Percentiles rank a stretch among this genome's conserved stretches.
phyloP scores from a whole-genome alignment of 1,140 invertebrate genomes.

The Macrobrachium nipponense region DNA sequence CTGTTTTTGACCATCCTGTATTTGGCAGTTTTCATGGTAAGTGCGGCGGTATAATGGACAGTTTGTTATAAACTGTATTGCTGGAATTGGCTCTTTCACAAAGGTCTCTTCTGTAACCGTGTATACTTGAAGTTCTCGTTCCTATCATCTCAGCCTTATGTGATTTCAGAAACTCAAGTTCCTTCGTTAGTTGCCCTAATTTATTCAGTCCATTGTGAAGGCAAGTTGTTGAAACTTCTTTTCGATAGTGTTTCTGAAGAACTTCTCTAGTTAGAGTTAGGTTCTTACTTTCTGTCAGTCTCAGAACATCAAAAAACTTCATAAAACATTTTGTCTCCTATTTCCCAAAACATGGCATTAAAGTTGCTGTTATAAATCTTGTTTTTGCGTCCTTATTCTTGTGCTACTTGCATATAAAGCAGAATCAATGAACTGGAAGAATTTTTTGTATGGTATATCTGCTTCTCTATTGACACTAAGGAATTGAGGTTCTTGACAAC shows the following conservation, averaged over 20 bases:
- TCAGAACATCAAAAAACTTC: neutral
- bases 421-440: slow-evolving; percentile 27
- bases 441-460: slow-evolving; percentile 6
- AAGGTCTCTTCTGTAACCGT: neutral
- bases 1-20: no score
- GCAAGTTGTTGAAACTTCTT: no score
- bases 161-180: neutral
- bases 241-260: neutral
- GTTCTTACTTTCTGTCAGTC: slow-evolving; percentile 1
- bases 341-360: neutral
- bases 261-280: slow-evolving; percentile 15
- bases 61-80: no score
- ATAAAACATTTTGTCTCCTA: neutral
- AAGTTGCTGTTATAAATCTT: neutral
- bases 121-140: neutral
- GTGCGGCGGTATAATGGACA: no score
- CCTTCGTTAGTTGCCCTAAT: neutral
- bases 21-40: no score
- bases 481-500: neutral
- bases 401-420: neutral
- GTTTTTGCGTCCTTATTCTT: neutral
- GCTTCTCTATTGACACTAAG: neutral
- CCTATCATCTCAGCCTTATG: neutral
- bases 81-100: neutral
- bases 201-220: neutral